Evolutionary conservation across 2,888 invertebrate genomes (phyloP).

Genomic region (Sarcophaga rosellei): DNA sequence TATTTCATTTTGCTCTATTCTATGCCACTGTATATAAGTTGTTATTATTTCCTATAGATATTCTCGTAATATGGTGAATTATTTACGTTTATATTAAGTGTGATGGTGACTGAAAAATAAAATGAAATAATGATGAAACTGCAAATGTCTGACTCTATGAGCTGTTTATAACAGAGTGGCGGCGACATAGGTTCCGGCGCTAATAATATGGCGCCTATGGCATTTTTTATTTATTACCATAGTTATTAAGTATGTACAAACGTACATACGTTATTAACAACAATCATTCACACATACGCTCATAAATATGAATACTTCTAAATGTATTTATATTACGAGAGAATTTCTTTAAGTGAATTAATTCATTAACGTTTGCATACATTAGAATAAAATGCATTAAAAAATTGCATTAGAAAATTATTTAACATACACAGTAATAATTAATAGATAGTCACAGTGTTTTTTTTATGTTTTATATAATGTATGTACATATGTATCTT

Average conservation of each 20-base stretch:
- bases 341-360: too few relatives aligned
- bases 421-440: too few relatives aligned
- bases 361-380: too few relatives aligned
- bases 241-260: constrained; percentile 1
- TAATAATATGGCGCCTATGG: constrained; percentile 64
- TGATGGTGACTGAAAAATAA: constrained; percentile 28
- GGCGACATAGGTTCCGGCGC: constrained; percentile 64
- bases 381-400: too few relatives aligned
- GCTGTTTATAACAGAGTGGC: constrained; percentile 36
- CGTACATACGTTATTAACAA: neutral
- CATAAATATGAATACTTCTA: too few relatives aligned
- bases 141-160: constrained; percentile 31
- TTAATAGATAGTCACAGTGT: too few relatives aligned
- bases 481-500: too few relatives aligned
- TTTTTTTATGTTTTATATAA: too few relatives aligned
- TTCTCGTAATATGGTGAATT: constrained; percentile 32
- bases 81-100: constrained; percentile 39
- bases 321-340: too few relatives aligned
- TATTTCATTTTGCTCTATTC: neutral
- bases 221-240: constrained; percentile 41
- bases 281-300: too few relatives aligned
- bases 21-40: neutral
- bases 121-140: constrained; percentile 54
- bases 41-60: constrained; percentile 20
- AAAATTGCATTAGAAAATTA: too few relatives aligned